phyloP scores from a whole-genome alignment of 1,140 invertebrate genomes.

The Idris sp. region DNA sequence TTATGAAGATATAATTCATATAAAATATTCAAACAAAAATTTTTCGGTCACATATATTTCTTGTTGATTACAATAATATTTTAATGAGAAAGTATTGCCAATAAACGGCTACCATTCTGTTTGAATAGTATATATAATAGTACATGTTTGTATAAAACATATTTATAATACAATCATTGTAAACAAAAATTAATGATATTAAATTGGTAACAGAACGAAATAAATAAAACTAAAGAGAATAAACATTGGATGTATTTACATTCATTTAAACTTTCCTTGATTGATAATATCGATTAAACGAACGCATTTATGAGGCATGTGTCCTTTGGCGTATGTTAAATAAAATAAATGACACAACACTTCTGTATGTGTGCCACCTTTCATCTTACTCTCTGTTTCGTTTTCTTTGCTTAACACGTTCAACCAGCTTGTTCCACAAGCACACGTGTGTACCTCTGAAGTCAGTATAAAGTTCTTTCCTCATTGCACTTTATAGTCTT shows the following conservation, averaged over 20 bases:
- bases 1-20: too few species aligned
- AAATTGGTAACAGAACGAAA: neutral
- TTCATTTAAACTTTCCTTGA: constrained; percentile 23
- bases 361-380: constrained; percentile 45
- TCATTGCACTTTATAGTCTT: constrained; percentile 49
- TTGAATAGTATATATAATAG: too few species aligned
- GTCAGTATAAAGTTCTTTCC: constrained; percentile 48
- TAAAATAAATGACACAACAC: constrained; percentile 48
- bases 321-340: constrained; percentile 37
- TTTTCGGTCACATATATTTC: too few species aligned
- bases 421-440: constrained; percentile 51
- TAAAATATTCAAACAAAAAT: too few species aligned
- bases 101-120: too few species aligned
- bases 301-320: constrained; percentile 35
- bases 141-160: too few species aligned
- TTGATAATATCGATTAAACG: constrained; percentile 27
- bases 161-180: constrained; percentile 3
- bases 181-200: constrained; percentile 6
- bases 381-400: constrained; percentile 42
- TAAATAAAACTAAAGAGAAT: constrained; percentile 7
- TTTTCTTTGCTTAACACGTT: constrained; percentile 44
- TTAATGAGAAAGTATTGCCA: too few species aligned
- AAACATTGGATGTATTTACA: neutral
- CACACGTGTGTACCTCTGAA: constrained; percentile 39
- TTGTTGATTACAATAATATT: too few species aligned